Evolutionary conservation across 2,797 vertebrate genomes (phyloP), one percentile per base, ranked within the genome.

Genomic region (Rhinichthys osculus): DNA sequence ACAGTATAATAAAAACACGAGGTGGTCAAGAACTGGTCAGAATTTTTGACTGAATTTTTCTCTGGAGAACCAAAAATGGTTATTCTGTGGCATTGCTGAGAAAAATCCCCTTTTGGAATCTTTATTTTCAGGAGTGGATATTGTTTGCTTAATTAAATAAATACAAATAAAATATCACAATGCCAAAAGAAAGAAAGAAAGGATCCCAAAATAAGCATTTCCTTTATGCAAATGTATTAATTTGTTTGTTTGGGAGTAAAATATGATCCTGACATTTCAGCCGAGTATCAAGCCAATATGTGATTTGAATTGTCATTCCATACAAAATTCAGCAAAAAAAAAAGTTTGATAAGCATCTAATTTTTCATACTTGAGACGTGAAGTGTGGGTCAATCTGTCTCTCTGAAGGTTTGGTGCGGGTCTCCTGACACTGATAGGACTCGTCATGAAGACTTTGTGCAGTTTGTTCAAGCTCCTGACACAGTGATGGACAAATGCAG

Each of bases 381-480:
- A 87, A 86, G 74, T 38, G 38, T 62, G 89, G 21, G 81, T 87
- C 86, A 79, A 30, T 0, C 76, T 62, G 62, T 88, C 67, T 86
- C 72, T 85, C 21, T 88, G 78, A 88, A 98, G 97, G 94, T 93
- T 89, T 93, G 92, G 7, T 81, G 93, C 79, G 94, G 91, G 87
- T 91, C 93, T 87, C 8, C 81, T 59, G 84, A 83, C 23, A 47
- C 80, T 85, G 86, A 92, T 85, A 78, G 86, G 84, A 44, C 27
- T 78, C 82, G 19, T 86, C 80, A 91, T 30, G 90, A 87, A 87
- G 95, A 95, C 93, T 97, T 97, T 81, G 94, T 98, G 82, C 90
- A 90, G 83, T 96, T 99, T 85, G 93, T 94, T 21, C 90, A 94
- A 47, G 92, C 91, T 40, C 95, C 97, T 88, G 96, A 95, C 81